phyloP scores from a whole-genome alignment of 2,113 vertebrate genomes.

The Fulmarus glacialis region DNA sequence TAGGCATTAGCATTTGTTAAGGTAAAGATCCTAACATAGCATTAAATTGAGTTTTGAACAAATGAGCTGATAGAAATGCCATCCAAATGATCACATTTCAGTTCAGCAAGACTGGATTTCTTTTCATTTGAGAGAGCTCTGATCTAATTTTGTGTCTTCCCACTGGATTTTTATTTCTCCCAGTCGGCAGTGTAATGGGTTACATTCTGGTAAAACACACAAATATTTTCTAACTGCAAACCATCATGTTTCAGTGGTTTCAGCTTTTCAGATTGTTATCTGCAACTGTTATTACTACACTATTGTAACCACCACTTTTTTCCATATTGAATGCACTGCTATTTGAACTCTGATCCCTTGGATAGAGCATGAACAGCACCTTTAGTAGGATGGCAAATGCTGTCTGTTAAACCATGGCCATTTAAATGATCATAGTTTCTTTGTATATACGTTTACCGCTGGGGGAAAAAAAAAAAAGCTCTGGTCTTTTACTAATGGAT shows the following conservation, averaged over 20 bases:
- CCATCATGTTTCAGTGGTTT: conserved; percentile 1
- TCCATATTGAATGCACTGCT: conserved; percentile 12
- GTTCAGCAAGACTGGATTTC: conserved; percentile 11
- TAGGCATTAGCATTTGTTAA: neutral
- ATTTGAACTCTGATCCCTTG: conserved; percentile 18
- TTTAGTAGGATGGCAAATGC: neutral
- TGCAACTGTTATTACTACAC: neutral
- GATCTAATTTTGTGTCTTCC: conserved; percentile 29
- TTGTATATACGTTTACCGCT: neutral
- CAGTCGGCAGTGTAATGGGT: neutral
- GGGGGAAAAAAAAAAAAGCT: neutral
- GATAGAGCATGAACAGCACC: neutral
- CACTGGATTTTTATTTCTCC: conserved; percentile 45
- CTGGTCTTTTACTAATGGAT: neutral
- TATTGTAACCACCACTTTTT: conserved; percentile 10
- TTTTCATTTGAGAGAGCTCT: conserved; percentile 7
- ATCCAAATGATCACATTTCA: neutral
- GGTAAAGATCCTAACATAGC: neutral
- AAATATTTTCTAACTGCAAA: conserved; percentile 42
- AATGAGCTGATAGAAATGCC: neutral
- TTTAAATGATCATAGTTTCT: neutral
- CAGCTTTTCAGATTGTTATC: conserved; percentile 35
- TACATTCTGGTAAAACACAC: conserved; percentile 27
- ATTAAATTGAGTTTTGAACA: conserved; percentile 4
- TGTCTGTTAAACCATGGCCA: neutral